Evolutionary conservation across 2,797 vertebrate species (phyloP).

Genomic region (Hippocampus kuda): DNA sequence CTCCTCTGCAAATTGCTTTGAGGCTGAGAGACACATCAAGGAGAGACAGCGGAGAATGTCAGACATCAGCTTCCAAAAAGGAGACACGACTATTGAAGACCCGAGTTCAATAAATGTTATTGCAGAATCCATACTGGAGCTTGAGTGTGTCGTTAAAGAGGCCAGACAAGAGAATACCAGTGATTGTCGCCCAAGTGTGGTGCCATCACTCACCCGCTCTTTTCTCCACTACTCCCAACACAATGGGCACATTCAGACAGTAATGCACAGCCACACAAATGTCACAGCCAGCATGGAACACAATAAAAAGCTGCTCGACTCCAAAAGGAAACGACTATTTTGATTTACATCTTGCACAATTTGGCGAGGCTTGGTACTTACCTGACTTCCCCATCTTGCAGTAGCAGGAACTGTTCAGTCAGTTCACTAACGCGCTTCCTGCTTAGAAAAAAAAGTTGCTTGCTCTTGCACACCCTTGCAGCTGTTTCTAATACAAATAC

Average conservation of each 20-base stretch:
- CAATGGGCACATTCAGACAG: slow-evolving; percentile 55
- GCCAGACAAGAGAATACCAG: slow-evolving; percentile 10
- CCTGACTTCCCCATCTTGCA: slow-evolving; percentile 71
- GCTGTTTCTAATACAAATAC: slow-evolving; percentile 12
- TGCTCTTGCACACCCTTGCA: neutral
- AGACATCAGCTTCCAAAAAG: slow-evolving; percentile 2
- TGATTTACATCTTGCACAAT: neutral
- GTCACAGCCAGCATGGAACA: neutral
- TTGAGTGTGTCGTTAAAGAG: neutral
- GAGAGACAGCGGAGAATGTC: slow-evolving; percentile 14
- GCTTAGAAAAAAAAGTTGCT: slow-evolving; percentile 12
- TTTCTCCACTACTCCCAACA: slow-evolving; percentile 28
- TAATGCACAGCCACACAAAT: neutral
- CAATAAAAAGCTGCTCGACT: neutral
- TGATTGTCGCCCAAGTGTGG: slow-evolving; percentile 25
- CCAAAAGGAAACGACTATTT: neutral
- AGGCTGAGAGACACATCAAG: slow-evolving; percentile 58
- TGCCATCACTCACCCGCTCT: slow-evolving; percentile 58
- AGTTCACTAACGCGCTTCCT: slow-evolving; percentile 18
- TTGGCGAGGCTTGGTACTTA: slow-evolving; percentile 47
- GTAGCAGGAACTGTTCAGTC: slow-evolving; percentile 28
- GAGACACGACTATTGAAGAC: slow-evolving; percentile 1
- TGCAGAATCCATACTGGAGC: slow-evolving; percentile 1
- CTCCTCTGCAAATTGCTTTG: slow-evolving; percentile 85
- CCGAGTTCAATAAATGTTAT: slow-evolving; percentile 5